Base-by-base conservation (phyloP, 2,888 invertebrate species). In the Halictus quadricinctus region DNA sequence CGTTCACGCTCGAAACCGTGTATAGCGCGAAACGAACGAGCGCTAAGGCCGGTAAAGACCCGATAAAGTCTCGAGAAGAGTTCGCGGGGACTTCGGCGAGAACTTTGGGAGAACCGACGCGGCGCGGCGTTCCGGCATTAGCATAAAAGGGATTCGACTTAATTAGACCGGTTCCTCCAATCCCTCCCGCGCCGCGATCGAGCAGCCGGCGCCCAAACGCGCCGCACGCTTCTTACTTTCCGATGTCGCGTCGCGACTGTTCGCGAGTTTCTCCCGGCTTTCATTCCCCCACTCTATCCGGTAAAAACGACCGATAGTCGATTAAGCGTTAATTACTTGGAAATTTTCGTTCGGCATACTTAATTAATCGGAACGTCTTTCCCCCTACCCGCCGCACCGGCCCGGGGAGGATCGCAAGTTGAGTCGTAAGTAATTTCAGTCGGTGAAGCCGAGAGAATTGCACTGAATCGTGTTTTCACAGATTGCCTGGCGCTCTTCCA, bases 91-190 rank as follows among this genome's bases (percentile, higher is more conserved):
- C 74, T 84, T 85, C 69, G 29, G 54, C 50, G 54, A 70, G 85
- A 84, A 87, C 80, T 86, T 89, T 76, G 54, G 25, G 64, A 48
- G 54, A 64, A 87, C 72, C 64, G 58, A 60, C 21, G 72, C 54
- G 64, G 66, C 41, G 64, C 60, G 60, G 60, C 60, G 29, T n/a
- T 2, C 50, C 69, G 43, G 70, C 21, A 84, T 85, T 88, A 83
- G 80, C 82, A 81, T 82, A 76, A 87, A 80, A 60, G 73, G 77
- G 83, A 74, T 81, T 83, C 64, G 77, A 81, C 76, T 81, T 87
- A 85, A 83, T 87, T 81, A 79, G 66, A 58, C 36, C 54, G 18
- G 75, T 21, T 73, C 48, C 66, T 18, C 66, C n/a, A 10, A 18
- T 8, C 36, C 66, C 66, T 66, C 36, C 66, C 18, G 43, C 69